These are phyloP conservation scores for Dromiciops gliroides DNA, from an alignment of 2,113 vertebrate species.

Conservation along the genomic window DNA sequence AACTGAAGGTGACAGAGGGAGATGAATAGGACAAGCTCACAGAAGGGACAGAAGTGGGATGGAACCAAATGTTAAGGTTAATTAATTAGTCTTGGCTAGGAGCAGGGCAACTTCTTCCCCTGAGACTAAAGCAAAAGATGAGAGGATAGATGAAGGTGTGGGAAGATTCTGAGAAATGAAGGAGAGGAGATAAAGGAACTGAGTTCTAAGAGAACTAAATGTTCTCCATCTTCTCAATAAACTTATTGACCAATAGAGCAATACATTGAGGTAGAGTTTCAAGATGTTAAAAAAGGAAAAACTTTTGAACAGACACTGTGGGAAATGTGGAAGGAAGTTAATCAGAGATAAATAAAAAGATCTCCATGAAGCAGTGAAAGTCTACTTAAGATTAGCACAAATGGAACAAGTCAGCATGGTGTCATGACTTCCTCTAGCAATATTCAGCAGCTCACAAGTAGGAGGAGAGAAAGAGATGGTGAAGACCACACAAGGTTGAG, in stretches of 20 bases:
- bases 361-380: neutral
- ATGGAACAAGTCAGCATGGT: neutral
- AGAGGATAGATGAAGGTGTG: neutral
- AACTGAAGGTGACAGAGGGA: neutral
- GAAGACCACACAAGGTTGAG: neutral
- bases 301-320: neutral
- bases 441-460: neutral
- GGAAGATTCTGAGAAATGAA: neutral
- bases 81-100: neutral
- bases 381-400: neutral
- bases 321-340: neutral
- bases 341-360: neutral
- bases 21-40: neutral
- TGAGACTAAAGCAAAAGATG: neutral
- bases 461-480: neutral
- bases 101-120: neutral
- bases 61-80: neutral
- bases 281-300: neutral
- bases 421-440: neutral
- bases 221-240: neutral
- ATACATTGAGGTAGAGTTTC: neutral
- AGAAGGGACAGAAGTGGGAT: neutral
- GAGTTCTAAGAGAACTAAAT: too few species aligned
- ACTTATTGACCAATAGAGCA: neutral
- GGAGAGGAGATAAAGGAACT: neutral